Evolutionary conservation across 2,888 invertebrate species (phyloP), one percentile per base, ranked within the genome.

Genomic region (Adela reaumurella): DNA sequence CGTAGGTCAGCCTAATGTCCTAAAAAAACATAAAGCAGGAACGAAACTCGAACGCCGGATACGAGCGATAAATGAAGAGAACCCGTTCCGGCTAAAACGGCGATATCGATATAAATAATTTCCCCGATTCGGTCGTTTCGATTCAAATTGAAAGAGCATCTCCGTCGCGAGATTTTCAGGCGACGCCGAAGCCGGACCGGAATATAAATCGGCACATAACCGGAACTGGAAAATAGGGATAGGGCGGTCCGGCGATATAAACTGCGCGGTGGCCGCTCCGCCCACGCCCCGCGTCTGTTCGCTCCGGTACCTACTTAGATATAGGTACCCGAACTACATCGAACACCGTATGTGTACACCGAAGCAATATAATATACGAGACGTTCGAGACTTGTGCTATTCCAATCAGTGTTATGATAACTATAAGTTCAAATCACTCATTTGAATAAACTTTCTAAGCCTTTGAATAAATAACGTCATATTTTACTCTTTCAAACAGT

Each of bases 121-220:
- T 65, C 66, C 66, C 66, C 67, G 65, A 73, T 70, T 70, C 74
- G 68, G 65, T 67, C 68, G 69, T 72, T 74, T 70, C 71, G 63
- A 74, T 74, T 74, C 70, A 70, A 74, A 76, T 73, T 71, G 74
- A 73, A 73, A 76, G 68, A 71, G 63, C 68, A 70, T 70, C 66
- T 65, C 70, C 73, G 72, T 77, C 78, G 76, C 73, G 74, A 78
- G 77, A 78, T 78, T 77, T 76, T 74, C 77, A 70, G 41, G 41
- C 72, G 77, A 66, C 76, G 72, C 74, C 73, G 76, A 76, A 74
- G 76, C 4, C 74, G 74, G 76, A 71, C 69, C 73, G 70, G 77
- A 78, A 78, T 77, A 78, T 78, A 78, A 77, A 78, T 78, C 74
- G 76, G 67, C 74, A 70, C 70, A 78, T 78, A 78, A 76, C 74